Base-by-base conservation (phyloP, 2,888 invertebrate genomes). In the Cephus pulcher region DNA sequence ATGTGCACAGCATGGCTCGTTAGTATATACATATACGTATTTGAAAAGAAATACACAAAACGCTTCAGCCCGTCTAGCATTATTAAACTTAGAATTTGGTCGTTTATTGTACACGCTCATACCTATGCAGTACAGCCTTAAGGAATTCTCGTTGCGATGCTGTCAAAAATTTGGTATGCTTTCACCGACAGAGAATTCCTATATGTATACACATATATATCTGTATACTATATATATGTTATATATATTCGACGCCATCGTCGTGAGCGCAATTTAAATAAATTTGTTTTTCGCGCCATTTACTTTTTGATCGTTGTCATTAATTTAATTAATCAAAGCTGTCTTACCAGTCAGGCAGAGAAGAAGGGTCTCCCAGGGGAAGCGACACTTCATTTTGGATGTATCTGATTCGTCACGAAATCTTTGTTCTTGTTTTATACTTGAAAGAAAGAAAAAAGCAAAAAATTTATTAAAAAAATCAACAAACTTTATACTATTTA, bases 1-100 rank as follows among this genome's bases (percentile, higher is more conserved):
- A 89, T 89, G 89, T 88, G 88, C 88, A 87, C 87, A 89, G 89
- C 88, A 88, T 89, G 89, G 86, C 87, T 85, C 84, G 85, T 85
- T 85, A 73, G 77, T 74, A 69, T 77, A 34, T 40, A 37, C 30
- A 71, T 34, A 35, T 30, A n/a, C 32, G 35, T 69, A 30, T 15
- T 37, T 56, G 74, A 32, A 32, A 69, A 68, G 30, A 75, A 32
- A 32, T 15, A 78, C n/a, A 32, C 68, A 76, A 79, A 77, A 32
- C 34, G 32, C 74, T 74, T 56, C 56, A 56, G 56, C 56, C 56
- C 23, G 56, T 56, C 56, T 56, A 56, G 56, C 23, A 56, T 56
- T 56, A 56, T 56, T 9, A 23, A 56, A 23, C 9, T 56, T 56
- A 56, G 56, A 56, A 56, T 9, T 56, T 56, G 56, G 23, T 56